A percentile compares a stretch with the other conserved stretches of the same genome.
Evolutionary conservation across 2,888 invertebrate genomes (phyloP).

Genomic region (Xanthia togata): DNA sequence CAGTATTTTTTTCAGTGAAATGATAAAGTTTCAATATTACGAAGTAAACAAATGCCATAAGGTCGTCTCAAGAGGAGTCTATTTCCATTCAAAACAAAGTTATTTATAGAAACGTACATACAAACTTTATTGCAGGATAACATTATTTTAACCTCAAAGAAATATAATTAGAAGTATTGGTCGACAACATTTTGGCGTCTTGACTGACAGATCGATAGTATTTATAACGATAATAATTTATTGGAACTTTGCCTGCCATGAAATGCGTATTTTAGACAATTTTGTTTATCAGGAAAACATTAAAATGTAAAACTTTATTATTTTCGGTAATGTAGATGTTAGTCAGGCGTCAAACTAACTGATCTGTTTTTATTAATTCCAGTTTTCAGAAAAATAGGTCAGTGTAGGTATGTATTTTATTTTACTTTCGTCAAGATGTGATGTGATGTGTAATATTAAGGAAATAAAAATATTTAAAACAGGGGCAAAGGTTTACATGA

Average conservation of each 20-base stretch:
- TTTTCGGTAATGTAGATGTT: slow-evolving; percentile 58
- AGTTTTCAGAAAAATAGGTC: slow-evolving; percentile 5
- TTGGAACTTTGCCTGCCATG: slow-evolving; percentile 62
- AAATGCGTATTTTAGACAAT: slow-evolving; percentile 43
- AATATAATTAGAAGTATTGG: slow-evolving; percentile 36
- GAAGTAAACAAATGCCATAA: background rate
- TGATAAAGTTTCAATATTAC: background rate
- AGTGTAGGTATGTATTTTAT: background rate
- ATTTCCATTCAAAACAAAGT: slow-evolving; percentile 22
- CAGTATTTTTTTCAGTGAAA: background rate
- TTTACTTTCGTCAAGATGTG: background rate
- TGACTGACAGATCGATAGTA: slow-evolving; percentile 56
- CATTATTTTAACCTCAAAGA: slow-evolving; percentile 32
- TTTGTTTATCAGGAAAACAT: slow-evolving; percentile 62
- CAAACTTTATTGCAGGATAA: slow-evolving; percentile 3
- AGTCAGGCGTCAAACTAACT: slow-evolving; percentile 38
- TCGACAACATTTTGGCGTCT: slow-evolving; percentile 58
- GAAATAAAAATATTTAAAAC: background rate
- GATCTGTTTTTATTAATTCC: slow-evolving; percentile 16
- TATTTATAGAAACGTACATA: slow-evolving; percentile 28
- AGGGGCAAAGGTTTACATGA: background rate
- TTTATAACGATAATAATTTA: slow-evolving; percentile 58
- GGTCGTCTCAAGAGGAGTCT: background rate
- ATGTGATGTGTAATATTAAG: too few species aligned
- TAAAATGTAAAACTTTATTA: slow-evolving; percentile 52